phyloP scores from a whole-genome alignment of 2,888 invertebrate genomes.

The Neoascia interrupta region DNA sequence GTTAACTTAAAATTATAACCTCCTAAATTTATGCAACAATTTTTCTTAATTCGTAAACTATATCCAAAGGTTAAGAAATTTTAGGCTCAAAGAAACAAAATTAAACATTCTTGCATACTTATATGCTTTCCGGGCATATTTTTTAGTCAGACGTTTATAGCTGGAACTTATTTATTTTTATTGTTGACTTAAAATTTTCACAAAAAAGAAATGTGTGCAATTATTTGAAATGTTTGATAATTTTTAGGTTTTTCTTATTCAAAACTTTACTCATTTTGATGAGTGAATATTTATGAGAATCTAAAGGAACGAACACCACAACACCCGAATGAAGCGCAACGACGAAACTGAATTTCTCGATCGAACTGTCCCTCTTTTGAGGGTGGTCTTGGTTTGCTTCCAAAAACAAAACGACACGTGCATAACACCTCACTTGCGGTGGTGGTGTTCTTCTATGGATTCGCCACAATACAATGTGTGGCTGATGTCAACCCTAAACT shows the following conservation, averaged over 20 bases:
- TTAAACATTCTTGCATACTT: slow-evolving; percentile 13
- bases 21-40: slow-evolving; percentile 32
- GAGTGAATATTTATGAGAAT: not conserved
- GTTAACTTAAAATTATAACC: no score
- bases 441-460: slow-evolving; percentile 22
- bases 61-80: not conserved
- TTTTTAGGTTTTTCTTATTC: slow-evolving; percentile 58
- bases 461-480: no score
- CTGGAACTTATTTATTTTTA: not conserved
- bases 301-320: slow-evolving; percentile 3
- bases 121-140: not conserved
- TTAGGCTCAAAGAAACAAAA: not conserved
- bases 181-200: no score
- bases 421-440: slow-evolving; percentile 56
- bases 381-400: slow-evolving; percentile 11
- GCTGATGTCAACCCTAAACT: no score
- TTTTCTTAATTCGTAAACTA: no score
- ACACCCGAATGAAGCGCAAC: slow-evolving; percentile 11
- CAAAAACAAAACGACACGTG: slow-evolving; percentile 58
- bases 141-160: not conserved
- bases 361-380: slow-evolving; percentile 29
- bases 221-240: slow-evolving; percentile 31
- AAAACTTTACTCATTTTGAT: slow-evolving; percentile 63
- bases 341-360: slow-evolving; percentile 64
- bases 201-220: no score